These are phyloP conservation scores for Andrena dorsata DNA, from an alignment of 2,888 invertebrate species.

Conservation along the genomic window DNA sequence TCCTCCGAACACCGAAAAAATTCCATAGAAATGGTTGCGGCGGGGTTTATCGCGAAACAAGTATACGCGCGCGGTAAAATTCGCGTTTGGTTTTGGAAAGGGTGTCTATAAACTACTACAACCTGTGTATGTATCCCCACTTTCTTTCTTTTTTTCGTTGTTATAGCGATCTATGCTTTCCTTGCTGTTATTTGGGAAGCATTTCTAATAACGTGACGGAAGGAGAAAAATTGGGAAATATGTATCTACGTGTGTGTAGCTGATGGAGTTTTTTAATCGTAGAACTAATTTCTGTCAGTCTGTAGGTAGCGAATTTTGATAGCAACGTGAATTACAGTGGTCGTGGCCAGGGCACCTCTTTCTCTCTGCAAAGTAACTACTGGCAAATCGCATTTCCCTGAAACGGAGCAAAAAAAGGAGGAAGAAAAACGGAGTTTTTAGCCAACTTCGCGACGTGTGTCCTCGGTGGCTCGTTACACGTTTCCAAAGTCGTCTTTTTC, in stretches of 20 bases:
- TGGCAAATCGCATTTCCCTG: conserved; percentile 12
- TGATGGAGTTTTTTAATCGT: no score
- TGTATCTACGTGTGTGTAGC: no score
- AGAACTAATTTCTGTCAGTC: no score
- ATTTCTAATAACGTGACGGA: no score
- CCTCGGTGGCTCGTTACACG: conserved; percentile 47
- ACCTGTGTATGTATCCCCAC: background rate
- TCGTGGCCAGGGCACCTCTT: background rate
- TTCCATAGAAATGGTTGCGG: background rate
- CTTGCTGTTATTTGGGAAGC: no score
- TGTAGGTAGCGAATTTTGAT: no score
- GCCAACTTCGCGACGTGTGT: conserved; percentile 45
- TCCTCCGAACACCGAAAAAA: background rate
- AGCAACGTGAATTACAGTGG: background rate
- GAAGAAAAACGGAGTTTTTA: conserved; percentile 20
- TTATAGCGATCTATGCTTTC: no score
- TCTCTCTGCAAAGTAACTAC: background rate
- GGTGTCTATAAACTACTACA: background rate
- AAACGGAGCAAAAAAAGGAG: conserved; percentile 1
- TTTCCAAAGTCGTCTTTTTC: conserved; percentile 33
- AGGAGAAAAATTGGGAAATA: no score
- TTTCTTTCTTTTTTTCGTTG: background rate
- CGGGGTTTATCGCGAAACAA: background rate
- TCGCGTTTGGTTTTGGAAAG: background rate
- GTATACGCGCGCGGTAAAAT: background rate